These are phyloP conservation scores for Synergus gifuensis DNA, from an alignment of 2,888 invertebrate genomes.

Conservation along the genomic window DNA sequence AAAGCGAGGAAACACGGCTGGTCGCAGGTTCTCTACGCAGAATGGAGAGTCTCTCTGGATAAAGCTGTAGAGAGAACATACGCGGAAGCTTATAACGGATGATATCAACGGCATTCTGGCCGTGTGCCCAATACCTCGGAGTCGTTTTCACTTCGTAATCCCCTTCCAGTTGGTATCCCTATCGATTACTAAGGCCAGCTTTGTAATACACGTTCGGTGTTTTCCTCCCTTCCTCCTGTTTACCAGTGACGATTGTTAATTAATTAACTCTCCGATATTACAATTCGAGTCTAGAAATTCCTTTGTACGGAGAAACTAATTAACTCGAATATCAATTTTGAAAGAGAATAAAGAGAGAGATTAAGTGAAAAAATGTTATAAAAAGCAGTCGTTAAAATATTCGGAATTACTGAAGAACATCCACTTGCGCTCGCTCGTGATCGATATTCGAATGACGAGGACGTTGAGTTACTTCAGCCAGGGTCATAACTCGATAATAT, in stretches of 20 bases:
- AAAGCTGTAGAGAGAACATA: slow-evolving; percentile 50
- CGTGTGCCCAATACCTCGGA: slow-evolving; percentile 56
- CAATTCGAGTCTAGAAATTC: neutral
- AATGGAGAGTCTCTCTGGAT: slow-evolving; percentile 35
- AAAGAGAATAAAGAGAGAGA: neutral
- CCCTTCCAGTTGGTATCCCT: slow-evolving; percentile 51
- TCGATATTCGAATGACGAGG: slow-evolving; percentile 21
- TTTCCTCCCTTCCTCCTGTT: slow-evolving; percentile 24
- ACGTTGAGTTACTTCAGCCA: neutral
- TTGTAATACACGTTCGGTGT: slow-evolving; percentile 58
- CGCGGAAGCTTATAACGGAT: slow-evolving; percentile 54
- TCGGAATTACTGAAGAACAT: neutral
- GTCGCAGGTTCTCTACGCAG: slow-evolving; percentile 21
- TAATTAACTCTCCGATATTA: slow-evolving; percentile 26
- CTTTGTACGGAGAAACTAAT: neutral
- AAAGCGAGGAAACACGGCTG: slow-evolving; percentile 9
- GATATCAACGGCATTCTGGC: slow-evolving; percentile 59
- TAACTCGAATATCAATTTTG: neutral
- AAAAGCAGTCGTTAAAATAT: slow-evolving; percentile 7
- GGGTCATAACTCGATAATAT: slow-evolving; percentile 14
- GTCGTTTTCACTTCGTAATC: slow-evolving; percentile 61
- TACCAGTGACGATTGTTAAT: slow-evolving; percentile 19
- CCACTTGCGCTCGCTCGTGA: neutral
- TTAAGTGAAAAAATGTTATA: neutral
- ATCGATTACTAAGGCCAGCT: slow-evolving; percentile 54